Evolutionary conservation across 2,888 invertebrate species (phyloP), one percentile per base, ranked within the genome.

Genomic region (Drosophila formosana): DNA sequence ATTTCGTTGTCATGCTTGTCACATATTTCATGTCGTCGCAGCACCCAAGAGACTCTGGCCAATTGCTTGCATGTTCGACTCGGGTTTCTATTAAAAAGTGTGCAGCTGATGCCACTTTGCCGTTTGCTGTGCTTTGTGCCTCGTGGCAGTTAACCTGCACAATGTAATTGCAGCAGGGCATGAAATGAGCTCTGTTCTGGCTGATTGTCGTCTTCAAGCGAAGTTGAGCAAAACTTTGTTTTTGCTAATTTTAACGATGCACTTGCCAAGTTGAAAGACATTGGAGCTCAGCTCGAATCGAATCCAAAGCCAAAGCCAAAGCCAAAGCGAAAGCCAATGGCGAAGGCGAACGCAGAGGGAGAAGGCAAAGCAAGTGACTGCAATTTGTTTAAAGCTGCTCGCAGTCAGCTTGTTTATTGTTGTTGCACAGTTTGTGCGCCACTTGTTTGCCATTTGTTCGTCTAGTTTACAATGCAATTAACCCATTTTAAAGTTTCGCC

Each of bases 391-490:
- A 65, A 65, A 57, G 63, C 58, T 47, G 47, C 32, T 49, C 39
- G 28, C 46, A 47, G 45, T 47, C 66, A 75, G 47, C 56, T 68
- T 69, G 30, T 52, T 49, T 39, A 30, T 49, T 49, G 13, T 51
- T 67, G 77, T 23, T 76, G 75, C 63, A 62, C 69, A 50, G 68
- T 78, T 67, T 62, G 47, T 55, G 74, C 51, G 72, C 50, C 64
- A 76, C 80, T 82, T 82, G 85, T 89, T 89, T 89, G 82, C 63
- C 84, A 83, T 89, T 82, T 82, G 87, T 80, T 88, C 69, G 81
- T 72, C 77, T 82, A 89, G 89, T 82, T 82, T 82, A 82, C 89
- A 84, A 84, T 89, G 83, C 89, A 84, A 89, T 84, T 84, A 84
- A 84, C 88, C 84, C 88, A 84, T 84, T 84, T 88, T 75, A 84